These are phyloP conservation scores for Excalfactoria chinensis DNA, from an alignment of 2,113 vertebrate species.

Conservation along the genomic window DNA sequence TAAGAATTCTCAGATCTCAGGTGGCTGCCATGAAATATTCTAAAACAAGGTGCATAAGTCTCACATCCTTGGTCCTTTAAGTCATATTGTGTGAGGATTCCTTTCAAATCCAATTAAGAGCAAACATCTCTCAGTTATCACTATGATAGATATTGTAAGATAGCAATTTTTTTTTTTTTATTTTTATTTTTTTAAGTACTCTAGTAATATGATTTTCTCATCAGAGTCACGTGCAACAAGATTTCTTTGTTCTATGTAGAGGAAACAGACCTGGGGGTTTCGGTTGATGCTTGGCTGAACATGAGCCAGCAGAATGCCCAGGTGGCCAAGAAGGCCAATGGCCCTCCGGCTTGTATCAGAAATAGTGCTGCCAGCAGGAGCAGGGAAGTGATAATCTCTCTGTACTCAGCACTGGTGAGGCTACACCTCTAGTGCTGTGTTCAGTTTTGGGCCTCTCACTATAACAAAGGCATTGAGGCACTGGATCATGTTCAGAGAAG, in stretches of 20 bases:
- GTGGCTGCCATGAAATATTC: background rate
- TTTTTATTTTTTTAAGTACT: fast-evolving
- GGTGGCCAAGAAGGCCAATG: background rate
- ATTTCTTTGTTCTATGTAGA: background rate
- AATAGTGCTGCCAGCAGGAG: background rate
- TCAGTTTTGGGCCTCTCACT: too few species aligned
- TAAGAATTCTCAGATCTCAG: background rate
- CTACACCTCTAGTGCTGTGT: too few species aligned
- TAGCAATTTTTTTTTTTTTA: background rate
- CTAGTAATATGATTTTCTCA: background rate
- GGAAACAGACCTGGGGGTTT: too few species aligned
- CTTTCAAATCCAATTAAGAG: background rate
- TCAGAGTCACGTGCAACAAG: background rate
- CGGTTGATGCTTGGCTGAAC: too few species aligned
- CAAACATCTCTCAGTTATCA: background rate
- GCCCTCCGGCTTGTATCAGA: background rate
- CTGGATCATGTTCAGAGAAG: too few species aligned
- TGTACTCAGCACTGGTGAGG: too few species aligned
- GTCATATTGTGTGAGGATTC: background rate
- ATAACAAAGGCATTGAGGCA: too few species aligned
- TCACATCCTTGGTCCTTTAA: background rate
- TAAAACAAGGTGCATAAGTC: background rate
- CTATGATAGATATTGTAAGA: background rate
- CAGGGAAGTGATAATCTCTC: too few species aligned
- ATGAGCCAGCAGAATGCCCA: too few species aligned